Conservation (phyloP, 92 coral and sea anemone species). For the Palythoa caribaeorum region DNA sequence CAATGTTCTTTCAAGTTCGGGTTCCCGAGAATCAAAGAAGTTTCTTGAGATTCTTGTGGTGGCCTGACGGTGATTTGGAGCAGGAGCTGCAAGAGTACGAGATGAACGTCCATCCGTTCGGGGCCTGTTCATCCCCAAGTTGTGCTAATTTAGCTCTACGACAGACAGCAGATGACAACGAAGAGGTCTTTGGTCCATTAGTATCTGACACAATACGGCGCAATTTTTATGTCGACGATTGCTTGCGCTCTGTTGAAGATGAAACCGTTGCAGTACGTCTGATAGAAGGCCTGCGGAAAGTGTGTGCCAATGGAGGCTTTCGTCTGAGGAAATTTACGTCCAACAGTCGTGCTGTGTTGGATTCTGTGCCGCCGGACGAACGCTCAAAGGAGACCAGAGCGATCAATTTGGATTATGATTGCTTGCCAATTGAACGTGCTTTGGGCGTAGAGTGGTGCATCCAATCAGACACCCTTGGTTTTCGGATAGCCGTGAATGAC, state of each 20-base stretch:
- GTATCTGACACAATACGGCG: slow-evolving; percentile 29
- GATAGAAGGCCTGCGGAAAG: slow-evolving; percentile 40
- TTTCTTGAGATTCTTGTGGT: slow-evolving; percentile 23
- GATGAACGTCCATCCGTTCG: no score
- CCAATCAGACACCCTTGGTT: slow-evolving; percentile 63
- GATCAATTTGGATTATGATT: slow-evolving; percentile 35
- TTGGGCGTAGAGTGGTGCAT: slow-evolving; percentile 74
- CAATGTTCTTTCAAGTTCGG: slow-evolving; percentile 22
- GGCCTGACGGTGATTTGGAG: background rate
- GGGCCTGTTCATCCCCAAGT: background rate
- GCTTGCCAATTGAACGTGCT: slow-evolving; percentile 64
- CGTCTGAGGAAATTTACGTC: slow-evolving; percentile 54
- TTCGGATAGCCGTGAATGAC: slow-evolving; percentile 50
- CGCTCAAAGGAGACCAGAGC: slow-evolving; percentile 59
- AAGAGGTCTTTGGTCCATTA: slow-evolving; percentile 13
- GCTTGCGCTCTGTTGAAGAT: slow-evolving; percentile 28
- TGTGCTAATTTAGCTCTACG: slow-evolving; percentile 8
- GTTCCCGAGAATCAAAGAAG: slow-evolving; percentile 29
- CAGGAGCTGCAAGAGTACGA: no score
- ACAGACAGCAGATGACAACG: slow-evolving; percentile 22
- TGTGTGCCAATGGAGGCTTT: slow-evolving; percentile 59
- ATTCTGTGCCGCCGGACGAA: slow-evolving; percentile 56
- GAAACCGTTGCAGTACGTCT: slow-evolving; percentile 1
- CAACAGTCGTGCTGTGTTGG: slow-evolving; percentile 61
- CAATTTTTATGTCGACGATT: slow-evolving; percentile 22